These are phyloP conservation scores for Mantis religiosa DNA, from an alignment of 2,888 invertebrate genomes.

Conservation along the genomic window DNA sequence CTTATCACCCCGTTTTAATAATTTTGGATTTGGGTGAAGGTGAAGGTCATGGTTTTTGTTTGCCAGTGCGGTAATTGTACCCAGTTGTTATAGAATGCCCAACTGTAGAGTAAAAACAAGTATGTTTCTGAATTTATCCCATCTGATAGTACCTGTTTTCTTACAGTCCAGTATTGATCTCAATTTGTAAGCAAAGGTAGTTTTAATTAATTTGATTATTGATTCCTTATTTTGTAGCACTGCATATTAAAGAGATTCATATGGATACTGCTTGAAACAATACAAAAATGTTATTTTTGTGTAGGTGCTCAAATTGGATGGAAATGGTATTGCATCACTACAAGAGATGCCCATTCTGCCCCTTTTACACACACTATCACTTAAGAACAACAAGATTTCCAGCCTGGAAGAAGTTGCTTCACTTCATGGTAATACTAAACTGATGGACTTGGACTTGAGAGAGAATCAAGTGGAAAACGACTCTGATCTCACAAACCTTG, in stretches of 20 bases:
- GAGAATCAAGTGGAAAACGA: slow-evolving; percentile 11
- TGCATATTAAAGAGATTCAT: neutral
- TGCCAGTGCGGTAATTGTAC: too few species aligned
- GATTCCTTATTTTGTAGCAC: too few species aligned
- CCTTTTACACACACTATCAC: slow-evolving; percentile 48
- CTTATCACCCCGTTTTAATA: too few species aligned
- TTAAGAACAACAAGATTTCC: slow-evolving; percentile 48
- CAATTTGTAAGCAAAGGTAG: too few species aligned
- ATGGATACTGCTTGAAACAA: neutral
- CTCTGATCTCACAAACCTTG: neutral
- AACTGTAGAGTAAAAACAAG: too few species aligned
- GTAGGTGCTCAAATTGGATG: slow-evolving; percentile 51
- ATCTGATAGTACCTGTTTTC: too few species aligned
- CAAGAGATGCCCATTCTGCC: slow-evolving; percentile 49
- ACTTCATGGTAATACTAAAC: neutral
- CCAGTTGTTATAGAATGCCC: too few species aligned
- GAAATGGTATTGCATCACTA: slow-evolving; percentile 50
- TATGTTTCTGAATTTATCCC: too few species aligned
- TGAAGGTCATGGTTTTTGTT: too few species aligned
- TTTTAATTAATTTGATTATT: too few species aligned
- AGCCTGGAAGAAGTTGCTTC: neutral
- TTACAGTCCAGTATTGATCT: too few species aligned
- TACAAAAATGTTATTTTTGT: slow-evolving; percentile 35
- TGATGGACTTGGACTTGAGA: neutral
- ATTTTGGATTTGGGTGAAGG: too few species aligned